Evolutionary conservation across 2,113 vertebrate species (phyloP).

Genomic region (Balaenoptera acutorostrata): DNA sequence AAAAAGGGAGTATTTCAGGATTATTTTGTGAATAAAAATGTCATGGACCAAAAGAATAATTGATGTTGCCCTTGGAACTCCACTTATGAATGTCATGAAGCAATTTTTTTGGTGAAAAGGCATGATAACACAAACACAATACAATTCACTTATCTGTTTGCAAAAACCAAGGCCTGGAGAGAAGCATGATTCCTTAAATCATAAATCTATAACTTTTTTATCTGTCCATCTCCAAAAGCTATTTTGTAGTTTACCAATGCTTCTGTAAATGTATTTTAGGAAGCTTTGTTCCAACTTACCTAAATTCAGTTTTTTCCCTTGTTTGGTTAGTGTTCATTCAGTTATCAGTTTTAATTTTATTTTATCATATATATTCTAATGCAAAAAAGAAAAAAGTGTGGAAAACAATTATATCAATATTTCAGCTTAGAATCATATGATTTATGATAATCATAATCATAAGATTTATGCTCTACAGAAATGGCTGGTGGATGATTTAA

Average conservation of each 20-base stretch:
- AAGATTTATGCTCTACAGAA: neutral
- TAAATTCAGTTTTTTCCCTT: neutral
- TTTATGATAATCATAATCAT: neutral
- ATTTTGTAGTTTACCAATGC: neutral
- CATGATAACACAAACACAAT: slow-evolving; percentile 31
- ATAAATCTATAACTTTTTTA: slow-evolving; percentile 26
- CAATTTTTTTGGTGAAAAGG: slow-evolving; percentile 28
- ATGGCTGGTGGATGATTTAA: neutral
- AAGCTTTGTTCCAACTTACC: neutral
- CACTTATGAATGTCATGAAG: neutral
- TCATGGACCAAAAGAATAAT: slow-evolving; percentile 31
- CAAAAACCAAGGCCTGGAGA: slow-evolving; percentile 4
- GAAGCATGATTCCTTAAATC: slow-evolving; percentile 36
- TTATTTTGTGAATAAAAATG: slow-evolving; percentile 57
- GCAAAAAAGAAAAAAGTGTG: neutral
- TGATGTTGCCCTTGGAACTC: neutral
- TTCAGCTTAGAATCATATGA: neutral
- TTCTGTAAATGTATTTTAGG: neutral
- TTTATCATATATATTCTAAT: neutral
- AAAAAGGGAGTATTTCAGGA: neutral
- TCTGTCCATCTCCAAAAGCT: neutral
- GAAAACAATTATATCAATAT: neutral
- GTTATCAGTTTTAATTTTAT: neutral
- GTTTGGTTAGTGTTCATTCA: neutral
- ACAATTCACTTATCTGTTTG: slow-evolving; percentile 51